Percentiles rank a stretch among this genome's conserved stretches.
These are phyloP conservation scores for Anolis apletophallus DNA, from an alignment of 2,797 vertebrate species.

Conservation along the genomic window DNA sequence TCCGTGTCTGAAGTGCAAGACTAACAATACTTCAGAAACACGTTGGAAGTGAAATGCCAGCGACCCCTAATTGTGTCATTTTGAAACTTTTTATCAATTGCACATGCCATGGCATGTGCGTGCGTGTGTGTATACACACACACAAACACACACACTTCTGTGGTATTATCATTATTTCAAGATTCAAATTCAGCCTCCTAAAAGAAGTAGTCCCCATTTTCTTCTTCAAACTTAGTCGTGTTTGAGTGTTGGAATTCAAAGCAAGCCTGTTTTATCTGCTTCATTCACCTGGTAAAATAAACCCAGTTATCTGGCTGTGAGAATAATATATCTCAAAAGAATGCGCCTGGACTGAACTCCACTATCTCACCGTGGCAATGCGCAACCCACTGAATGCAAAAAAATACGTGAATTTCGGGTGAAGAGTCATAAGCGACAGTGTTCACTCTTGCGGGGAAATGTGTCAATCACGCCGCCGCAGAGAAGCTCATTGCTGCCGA, in stretches of 20 bases:
- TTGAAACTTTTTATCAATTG: too few relatives aligned
- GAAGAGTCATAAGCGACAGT: neutral
- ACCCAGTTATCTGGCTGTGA: neutral
- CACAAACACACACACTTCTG: too few relatives aligned
- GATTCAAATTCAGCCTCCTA: neutral
- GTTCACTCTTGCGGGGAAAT: neutral
- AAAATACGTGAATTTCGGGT: neutral
- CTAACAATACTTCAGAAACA: too few relatives aligned
- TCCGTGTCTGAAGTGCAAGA: too few relatives aligned
- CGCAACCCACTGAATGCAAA: neutral
- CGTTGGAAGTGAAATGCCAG: too few relatives aligned
- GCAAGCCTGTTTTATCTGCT: neutral
- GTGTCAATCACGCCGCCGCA: neutral
- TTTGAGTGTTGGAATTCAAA: neutral
- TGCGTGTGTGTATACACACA: too few relatives aligned
- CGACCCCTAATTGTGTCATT: too few relatives aligned
- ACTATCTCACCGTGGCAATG: fast-evolving
- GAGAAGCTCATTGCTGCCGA: neutral
- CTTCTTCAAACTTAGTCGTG: neutral
- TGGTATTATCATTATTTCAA: neutral
- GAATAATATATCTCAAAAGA: neutral
- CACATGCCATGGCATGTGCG: too few relatives aligned
- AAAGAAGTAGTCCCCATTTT: neutral
- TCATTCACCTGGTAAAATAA: neutral
- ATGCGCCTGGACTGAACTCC: neutral